Evolutionary conservation across 1,140 invertebrate species (phyloP).

Genomic region (Atta texana): DNA sequence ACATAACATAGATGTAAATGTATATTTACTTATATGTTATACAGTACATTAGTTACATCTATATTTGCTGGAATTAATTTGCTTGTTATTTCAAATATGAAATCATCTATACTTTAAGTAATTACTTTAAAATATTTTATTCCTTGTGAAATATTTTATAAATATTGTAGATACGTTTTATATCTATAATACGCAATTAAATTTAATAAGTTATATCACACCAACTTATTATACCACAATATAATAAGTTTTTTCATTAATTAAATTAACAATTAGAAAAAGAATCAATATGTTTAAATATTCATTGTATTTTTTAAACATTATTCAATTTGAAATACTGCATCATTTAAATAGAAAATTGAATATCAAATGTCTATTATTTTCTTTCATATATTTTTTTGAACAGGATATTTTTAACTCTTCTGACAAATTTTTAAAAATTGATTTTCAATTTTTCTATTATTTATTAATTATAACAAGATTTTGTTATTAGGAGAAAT

Average conservation of each 20-base stretch:
- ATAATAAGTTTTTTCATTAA: not conserved
- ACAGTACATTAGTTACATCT: no score
- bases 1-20: no score
- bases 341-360: not conserved
- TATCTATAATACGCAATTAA: not conserved
- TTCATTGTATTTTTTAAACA: slow-evolving; percentile 1
- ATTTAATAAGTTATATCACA: not conserved
- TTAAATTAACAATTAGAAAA: not conserved
- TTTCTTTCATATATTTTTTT: not conserved
- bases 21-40: no score
- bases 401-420: not conserved
- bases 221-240: not conserved
- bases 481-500: slow-evolving; percentile 4
- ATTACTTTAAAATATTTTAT: not conserved
- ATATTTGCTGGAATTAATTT: not conserved
- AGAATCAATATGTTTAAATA: not conserved
- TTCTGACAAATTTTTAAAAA: not conserved
- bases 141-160: slow-evolving; percentile 13
- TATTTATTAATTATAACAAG: not conserved
- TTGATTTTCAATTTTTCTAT: not conserved
- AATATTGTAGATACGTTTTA: not conserved
- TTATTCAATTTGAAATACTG: not conserved
- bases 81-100: not conserved
- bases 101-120: not conserved
- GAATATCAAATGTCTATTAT: not conserved